Evolutionary conservation across 2,888 invertebrate genomes (phyloP).

Genomic region (Caenorhabditis sp.): DNA sequence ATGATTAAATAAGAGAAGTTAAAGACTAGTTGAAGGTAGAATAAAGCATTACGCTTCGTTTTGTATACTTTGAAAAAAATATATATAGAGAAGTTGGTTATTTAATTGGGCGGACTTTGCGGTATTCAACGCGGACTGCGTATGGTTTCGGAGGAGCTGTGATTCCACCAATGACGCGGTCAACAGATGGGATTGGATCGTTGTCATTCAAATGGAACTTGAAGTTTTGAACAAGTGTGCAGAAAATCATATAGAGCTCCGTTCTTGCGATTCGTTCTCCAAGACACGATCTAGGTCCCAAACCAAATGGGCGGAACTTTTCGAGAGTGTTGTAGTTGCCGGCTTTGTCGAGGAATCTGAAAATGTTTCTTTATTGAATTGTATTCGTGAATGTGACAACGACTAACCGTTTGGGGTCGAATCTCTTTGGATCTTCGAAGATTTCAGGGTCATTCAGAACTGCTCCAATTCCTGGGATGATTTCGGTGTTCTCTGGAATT

Average conservation of each 20-base stretch:
- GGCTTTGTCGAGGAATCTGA: constrained; percentile 29
- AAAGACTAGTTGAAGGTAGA: too few species aligned
- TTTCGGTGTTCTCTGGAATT: constrained; percentile 51
- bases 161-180: constrained; percentile 37
- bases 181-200: constrained; percentile 27
- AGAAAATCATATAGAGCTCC: constrained; percentile 60
- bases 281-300: constrained; percentile 48
- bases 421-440: constrained; percentile 54
- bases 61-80: not conserved
- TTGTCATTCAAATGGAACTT: constrained; percentile 40
- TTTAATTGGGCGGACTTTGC: constrained; percentile 1
- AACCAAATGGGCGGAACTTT: constrained; percentile 49
- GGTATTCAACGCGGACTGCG: constrained; percentile 26
- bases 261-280: constrained; percentile 60
- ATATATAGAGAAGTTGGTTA: not conserved
- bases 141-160: constrained; percentile 36
- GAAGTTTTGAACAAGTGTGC: constrained; percentile 60
- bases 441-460: constrained; percentile 46
- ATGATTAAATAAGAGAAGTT: too few species aligned
- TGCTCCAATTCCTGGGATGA: constrained; percentile 59
- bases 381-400: not conserved
- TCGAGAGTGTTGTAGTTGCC: constrained; percentile 32
- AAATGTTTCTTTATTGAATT: not conserved
- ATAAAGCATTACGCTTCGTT: too few species aligned
- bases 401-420: constrained; percentile 56